phyloP scores from a whole-genome alignment of 1,140 invertebrate genomes.

The Drosophila biarmipes region DNA sequence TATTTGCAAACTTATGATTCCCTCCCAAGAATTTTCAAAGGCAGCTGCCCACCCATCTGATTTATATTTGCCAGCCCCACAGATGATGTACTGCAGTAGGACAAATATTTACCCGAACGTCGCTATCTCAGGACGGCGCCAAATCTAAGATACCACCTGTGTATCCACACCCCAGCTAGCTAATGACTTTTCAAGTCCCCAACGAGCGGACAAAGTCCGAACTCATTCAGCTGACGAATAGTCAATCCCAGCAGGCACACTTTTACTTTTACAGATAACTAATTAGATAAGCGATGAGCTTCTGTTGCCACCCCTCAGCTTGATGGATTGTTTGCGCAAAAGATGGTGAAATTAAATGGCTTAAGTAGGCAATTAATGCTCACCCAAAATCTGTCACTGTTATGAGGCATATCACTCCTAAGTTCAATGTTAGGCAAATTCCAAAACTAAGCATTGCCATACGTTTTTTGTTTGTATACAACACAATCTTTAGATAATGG shows the following conservation, averaged over 20 bases:
- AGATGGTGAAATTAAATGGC: conserved; percentile 8
- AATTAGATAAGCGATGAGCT: conserved; percentile 29
- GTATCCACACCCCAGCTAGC: conserved; percentile 15
- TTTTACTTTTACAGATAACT: conserved; percentile 32
- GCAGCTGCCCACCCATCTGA: neutral
- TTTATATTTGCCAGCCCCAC: conserved; percentile 1
- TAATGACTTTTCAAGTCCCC: conserved; percentile 8
- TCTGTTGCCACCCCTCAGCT: neutral
- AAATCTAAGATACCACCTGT: conserved; percentile 43
- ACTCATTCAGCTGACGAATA: conserved; percentile 40
- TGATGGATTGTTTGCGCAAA: conserved; percentile 19
- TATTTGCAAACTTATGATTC: neutral
- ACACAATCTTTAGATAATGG: conserved; percentile 17
- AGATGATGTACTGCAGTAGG: conserved; percentile 24
- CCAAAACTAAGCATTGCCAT: conserved; percentile 14
- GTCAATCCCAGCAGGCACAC: conserved; percentile 26
- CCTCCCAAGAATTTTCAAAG: neutral
- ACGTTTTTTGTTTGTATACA: conserved; percentile 15
- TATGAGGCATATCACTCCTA: neutral
- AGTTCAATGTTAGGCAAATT: conserved; percentile 1
- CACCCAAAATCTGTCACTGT: neutral
- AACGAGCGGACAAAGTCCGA: conserved; percentile 54
- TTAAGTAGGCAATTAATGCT: conserved; percentile 25
- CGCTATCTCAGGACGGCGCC: conserved; percentile 35
- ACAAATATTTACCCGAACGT: conserved; percentile 32